phyloP scores from a whole-genome alignment of 2,113 vertebrate genomes.

The Clupea harengus region DNA sequence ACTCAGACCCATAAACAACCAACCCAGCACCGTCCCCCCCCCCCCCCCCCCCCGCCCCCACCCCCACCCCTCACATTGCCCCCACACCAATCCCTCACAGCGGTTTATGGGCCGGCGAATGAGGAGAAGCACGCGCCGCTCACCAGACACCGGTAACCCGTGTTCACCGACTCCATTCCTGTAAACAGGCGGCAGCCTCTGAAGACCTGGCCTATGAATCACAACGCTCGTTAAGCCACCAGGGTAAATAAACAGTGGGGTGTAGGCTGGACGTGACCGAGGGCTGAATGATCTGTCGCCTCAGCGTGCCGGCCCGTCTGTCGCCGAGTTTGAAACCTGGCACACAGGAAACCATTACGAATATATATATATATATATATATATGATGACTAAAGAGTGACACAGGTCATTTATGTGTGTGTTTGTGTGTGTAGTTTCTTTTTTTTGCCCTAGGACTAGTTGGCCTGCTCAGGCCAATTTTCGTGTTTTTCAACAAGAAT shows the following conservation, averaged over 20 bases:
- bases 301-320: background rate
- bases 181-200: background rate
- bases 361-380: background rate
- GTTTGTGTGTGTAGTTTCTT: background rate
- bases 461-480: background rate
- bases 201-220: slow-evolving; percentile 60
- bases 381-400: background rate
- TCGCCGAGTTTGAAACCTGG: background rate
- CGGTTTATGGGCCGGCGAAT: slow-evolving; percentile 17
- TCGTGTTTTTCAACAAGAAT: slow-evolving; percentile 3
- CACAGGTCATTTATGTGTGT: background rate
- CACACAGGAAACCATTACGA: background rate
- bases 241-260: slow-evolving; percentile 71
- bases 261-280: background rate
- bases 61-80: background rate
- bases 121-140: slow-evolving; percentile 26
- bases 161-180: background rate
- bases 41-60: background rate
- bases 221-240: slow-evolving; percentile 65
- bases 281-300: background rate
- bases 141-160: background rate
- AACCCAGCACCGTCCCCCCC: slow-evolving; percentile 34
- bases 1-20: background rate
- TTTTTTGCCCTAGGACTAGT: background rate
- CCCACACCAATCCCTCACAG: background rate